Conservation (phyloP, 35 echinoderm and acorn worm genomes). For the Acanthaster planci region DNA sequence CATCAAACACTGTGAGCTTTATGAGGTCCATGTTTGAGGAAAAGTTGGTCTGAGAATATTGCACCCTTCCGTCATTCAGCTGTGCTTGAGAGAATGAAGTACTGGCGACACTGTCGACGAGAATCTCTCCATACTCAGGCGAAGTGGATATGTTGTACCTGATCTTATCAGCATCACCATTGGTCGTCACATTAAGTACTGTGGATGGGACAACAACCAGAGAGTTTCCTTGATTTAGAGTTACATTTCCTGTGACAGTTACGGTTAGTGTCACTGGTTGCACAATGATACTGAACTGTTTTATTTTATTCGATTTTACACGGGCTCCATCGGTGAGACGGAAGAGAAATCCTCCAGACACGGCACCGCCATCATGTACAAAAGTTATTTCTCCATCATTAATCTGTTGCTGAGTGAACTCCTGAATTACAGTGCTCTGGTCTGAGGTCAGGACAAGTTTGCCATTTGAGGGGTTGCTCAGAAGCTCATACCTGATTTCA, state of each 20-base stretch:
- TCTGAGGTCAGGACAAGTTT: conserved; percentile 46
- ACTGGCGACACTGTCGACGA: conserved; percentile 35
- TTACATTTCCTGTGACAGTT: conserved; percentile 30
- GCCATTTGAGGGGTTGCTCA: conserved; percentile 72
- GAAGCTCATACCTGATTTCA: conserved; percentile 68
- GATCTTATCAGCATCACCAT: conserved; percentile 47
- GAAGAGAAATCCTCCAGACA: conserved; percentile 68
- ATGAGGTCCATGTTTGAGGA: conserved; percentile 62
- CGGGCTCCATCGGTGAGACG: conserved; percentile 80
- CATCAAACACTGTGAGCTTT: conserved; percentile 55
- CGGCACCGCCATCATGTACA: conserved; percentile 72
- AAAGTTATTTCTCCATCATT: conserved; percentile 66
- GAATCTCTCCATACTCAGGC: conserved; percentile 70
- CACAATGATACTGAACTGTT: conserved; percentile 81
- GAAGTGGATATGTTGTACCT: conserved; percentile 69
- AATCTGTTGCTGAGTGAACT: conserved; percentile 83
- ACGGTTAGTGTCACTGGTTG: conserved; percentile 45
- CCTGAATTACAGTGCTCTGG: conserved; percentile 21
- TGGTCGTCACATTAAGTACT: conserved; percentile 72
- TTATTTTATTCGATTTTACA: conserved; percentile 57
- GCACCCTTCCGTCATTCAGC: conserved; percentile 52
- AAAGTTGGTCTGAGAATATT: conserved; percentile 69
- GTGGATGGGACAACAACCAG: conserved; percentile 30
- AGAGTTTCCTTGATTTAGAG: conserved; percentile 65
- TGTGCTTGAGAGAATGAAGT: conserved; percentile 57